phyloP scores from a whole-genome alignment of 2,888 invertebrate species.

The Neoscelio sp. region DNA sequence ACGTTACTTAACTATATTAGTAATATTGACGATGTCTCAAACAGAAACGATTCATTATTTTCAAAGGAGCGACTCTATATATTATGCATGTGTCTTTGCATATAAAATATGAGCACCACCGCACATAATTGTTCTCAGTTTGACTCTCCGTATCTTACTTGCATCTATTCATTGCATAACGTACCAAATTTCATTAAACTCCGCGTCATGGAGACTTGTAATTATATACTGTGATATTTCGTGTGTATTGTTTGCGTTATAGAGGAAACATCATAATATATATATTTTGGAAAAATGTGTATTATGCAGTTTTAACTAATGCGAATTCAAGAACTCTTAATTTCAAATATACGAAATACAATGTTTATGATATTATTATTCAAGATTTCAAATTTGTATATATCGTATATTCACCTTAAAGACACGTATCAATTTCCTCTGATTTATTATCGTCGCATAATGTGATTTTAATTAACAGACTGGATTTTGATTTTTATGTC shows the following conservation, averaged over 20 bases:
- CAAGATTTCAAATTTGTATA: too few relatives aligned
- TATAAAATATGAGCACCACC: conserved; percentile 12
- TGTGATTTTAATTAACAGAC: conserved; percentile 22
- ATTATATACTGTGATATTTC: background rate
- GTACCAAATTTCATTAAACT: conserved; percentile 1
- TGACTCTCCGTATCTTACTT: conserved; percentile 1
- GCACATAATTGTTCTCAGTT: conserved; percentile 7
- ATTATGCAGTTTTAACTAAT: too few relatives aligned
- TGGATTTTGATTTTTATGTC: too few relatives aligned
- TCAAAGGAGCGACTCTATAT: conserved; percentile 7
- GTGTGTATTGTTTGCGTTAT: too few relatives aligned
- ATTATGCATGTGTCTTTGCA: background rate
- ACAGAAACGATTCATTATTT: background rate
- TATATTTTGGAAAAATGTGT: too few relatives aligned
- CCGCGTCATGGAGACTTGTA: background rate
- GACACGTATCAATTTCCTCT: too few relatives aligned
- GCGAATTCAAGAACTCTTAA: too few relatives aligned
- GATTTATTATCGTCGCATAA: background rate
- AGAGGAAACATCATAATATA: too few relatives aligned
- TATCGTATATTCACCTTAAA: too few relatives aligned
- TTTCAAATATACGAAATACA: too few relatives aligned
- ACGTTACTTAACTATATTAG: too few relatives aligned
- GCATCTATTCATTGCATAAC: background rate
- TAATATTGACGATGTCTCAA: background rate
- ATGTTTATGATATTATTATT: too few relatives aligned